Conservation (phyloP, 2,113 vertebrate genomes). For the Oreochromis niloticus region DNA sequence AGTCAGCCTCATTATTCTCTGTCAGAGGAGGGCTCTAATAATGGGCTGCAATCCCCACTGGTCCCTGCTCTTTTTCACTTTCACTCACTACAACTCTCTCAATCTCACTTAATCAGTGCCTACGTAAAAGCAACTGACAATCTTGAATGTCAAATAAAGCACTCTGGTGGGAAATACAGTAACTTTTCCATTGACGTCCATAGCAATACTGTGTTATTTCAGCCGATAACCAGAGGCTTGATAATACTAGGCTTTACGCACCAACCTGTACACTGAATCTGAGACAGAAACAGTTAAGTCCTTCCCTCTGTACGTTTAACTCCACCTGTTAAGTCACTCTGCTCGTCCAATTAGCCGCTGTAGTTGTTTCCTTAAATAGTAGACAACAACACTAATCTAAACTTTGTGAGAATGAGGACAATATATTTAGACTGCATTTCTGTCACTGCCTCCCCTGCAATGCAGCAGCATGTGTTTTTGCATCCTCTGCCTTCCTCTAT, state of each 20-base stretch:
- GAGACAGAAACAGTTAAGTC: neutral
- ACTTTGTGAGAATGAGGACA: neutral
- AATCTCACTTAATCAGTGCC: neutral
- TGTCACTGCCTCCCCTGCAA: slow-evolving; percentile 32
- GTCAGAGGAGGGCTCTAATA: slow-evolving; percentile 69
- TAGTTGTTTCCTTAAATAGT: neutral
- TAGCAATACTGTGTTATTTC: neutral
- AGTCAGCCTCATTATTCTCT: slow-evolving; percentile 69
- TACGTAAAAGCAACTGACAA: neutral
- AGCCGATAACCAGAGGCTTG: neutral
- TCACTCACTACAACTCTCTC: neutral
- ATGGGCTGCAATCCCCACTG: slow-evolving; percentile 58
- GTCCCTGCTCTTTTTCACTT: slow-evolving; percentile 13
- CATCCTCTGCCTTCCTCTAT: neutral
- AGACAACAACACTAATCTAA: neutral
- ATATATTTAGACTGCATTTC: slow-evolving; percentile 5
- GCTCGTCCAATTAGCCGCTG: neutral
- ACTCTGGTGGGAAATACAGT: neutral
- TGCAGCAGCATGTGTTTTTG: slow-evolving; percentile 45
- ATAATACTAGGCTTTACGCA: neutral
- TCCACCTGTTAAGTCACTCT: neutral
- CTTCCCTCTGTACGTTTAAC: neutral
- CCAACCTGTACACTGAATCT: neutral
- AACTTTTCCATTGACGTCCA: neutral
- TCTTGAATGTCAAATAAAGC: neutral